Conservation (phyloP, 2,797 vertebrate genomes). For the Sebastes itinus region DNA sequence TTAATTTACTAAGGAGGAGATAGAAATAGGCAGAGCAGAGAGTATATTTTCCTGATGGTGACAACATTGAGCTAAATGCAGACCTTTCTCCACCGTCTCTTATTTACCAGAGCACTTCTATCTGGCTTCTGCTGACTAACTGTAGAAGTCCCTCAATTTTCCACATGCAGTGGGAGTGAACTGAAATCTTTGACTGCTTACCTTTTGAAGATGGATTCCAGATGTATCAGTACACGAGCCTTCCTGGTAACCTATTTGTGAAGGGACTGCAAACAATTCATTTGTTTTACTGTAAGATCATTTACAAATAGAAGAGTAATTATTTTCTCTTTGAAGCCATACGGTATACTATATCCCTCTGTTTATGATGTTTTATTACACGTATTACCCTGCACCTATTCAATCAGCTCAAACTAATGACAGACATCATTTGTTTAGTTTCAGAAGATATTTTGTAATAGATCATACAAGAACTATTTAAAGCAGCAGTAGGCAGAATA, state of each 20-base stretch:
- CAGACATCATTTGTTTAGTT: too few species aligned
- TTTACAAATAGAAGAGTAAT: background rate
- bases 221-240: too few species aligned
- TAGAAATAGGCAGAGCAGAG: background rate
- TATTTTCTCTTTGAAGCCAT: too few species aligned
- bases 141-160: background rate
- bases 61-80: constrained; percentile 8
- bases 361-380: too few species aligned
- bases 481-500: too few species aligned
- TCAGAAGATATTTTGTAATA: too few species aligned
- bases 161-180: background rate
- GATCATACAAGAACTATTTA: too few species aligned
- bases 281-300: constrained; percentile 3
- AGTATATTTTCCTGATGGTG: background rate
- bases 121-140: background rate
- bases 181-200: too few species aligned
- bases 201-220: too few species aligned
- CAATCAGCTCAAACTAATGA: too few species aligned
- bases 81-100: background rate
- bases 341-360: too few species aligned
- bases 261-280: background rate
- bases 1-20: constrained; percentile 17
- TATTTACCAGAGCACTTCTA: background rate
- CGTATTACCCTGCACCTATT: too few species aligned
- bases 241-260: background rate